Evolutionary conservation across 2,113 vertebrate genomes (phyloP).

Genomic region (Himantopus leucocephalus): DNA sequence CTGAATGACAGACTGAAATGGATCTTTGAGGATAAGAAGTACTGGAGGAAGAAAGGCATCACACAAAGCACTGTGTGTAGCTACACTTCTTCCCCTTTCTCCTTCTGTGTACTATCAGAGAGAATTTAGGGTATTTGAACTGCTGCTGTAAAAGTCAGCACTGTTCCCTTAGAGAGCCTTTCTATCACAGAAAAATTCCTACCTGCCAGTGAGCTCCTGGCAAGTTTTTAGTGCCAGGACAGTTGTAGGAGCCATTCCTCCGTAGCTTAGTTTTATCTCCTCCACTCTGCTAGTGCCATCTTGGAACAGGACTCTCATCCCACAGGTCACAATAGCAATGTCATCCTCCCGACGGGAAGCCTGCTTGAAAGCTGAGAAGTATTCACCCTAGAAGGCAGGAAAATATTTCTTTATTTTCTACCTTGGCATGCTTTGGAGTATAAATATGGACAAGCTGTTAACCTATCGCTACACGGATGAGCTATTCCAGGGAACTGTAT

Average conservation of each 20-base stretch:
- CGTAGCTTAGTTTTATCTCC: constrained; percentile 85
- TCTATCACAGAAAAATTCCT: background rate
- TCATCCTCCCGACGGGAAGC: constrained; percentile 92
- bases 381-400: constrained; percentile 80
- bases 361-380: constrained; percentile 92
- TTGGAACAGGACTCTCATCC: constrained; percentile 86
- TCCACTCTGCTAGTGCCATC: constrained; percentile 73
- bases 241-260: constrained; percentile 91
- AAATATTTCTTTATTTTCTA: background rate
- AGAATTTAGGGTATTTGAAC: background rate
- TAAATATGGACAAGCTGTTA: background rate
- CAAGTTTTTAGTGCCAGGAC: constrained; percentile 81
- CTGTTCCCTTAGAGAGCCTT: background rate
- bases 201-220: constrained; percentile 79
- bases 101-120: background rate
- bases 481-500: background rate
- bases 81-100: background rate
- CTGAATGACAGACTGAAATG: background rate
- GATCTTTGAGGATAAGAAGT: background rate
- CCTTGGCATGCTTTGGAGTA: background rate
- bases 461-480: background rate
- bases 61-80: background rate
- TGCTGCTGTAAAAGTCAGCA: background rate
- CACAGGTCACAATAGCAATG: constrained; percentile 91
- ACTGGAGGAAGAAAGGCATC: background rate